A percentile compares a stretch with the other conserved stretches of the same genome.
These are phyloP conservation scores for Chionomys nivalis DNA, from an alignment of 2,113 vertebrate genomes.

Conservation along the genomic window DNA sequence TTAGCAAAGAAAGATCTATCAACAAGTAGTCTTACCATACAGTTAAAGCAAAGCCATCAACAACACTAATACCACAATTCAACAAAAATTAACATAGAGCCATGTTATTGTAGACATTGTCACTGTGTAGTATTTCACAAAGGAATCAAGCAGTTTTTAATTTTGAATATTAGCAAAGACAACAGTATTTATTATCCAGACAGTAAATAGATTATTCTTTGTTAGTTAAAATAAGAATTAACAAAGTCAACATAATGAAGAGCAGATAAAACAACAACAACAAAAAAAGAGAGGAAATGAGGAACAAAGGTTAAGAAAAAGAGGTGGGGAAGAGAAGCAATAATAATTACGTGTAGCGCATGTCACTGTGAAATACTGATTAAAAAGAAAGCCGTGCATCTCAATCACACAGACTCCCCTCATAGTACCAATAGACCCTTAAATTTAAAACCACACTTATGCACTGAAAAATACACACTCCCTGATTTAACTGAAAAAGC, in stretches of 20 bases:
- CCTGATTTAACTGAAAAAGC: not conserved
- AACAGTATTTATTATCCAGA: not conserved
- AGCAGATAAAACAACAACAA: not conserved
- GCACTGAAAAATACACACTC: not conserved
- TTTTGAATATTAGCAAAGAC: conserved; percentile 23
- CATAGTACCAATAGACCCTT: not conserved
- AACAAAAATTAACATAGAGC: not conserved
- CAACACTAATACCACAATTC: not conserved
- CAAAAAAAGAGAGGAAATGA: not conserved
- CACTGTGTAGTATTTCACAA: not conserved
- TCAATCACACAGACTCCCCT: not conserved
- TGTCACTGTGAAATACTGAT: not conserved
- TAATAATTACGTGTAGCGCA: not conserved
- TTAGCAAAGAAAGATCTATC: conserved; percentile 32
- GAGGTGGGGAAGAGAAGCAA: not conserved
- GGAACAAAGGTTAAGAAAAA: not conserved
- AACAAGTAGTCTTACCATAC: conserved; percentile 11
- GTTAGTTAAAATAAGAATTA: conserved; percentile 31
- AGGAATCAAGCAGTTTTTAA: not conserved
- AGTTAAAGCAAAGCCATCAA: conserved; percentile 26
- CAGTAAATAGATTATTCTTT: not conserved
- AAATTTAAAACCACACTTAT: not conserved
- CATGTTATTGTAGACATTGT: not conserved
- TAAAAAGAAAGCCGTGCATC: not conserved
- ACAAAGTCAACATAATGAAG: not conserved